phyloP scores from a whole-genome alignment of 1,140 invertebrate genomes.

The Papilio dardanus region DNA sequence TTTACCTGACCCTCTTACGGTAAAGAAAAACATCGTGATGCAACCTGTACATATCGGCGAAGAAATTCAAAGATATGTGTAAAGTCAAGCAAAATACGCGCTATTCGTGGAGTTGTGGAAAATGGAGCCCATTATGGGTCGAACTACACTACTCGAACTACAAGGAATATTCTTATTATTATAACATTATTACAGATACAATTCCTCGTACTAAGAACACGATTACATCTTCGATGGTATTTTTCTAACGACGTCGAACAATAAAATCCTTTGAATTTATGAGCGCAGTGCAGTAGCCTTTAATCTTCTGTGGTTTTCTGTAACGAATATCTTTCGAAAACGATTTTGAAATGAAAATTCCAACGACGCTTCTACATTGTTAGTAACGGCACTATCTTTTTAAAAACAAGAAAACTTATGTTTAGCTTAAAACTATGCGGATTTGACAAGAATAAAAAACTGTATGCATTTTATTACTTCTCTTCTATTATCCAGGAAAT shows the following conservation, averaged over 20 bases:
- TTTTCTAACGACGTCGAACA: constrained; percentile 3
- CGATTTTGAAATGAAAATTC: constrained; percentile 14
- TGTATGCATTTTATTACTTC: not conserved
- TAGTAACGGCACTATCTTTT: not conserved
- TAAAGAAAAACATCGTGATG: too few relatives aligned
- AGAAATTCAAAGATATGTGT: too few relatives aligned
- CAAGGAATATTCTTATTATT: not conserved
- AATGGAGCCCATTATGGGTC: too few relatives aligned
- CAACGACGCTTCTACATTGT: not conserved
- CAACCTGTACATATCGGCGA: too few relatives aligned
- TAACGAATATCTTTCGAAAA: constrained; percentile 15
- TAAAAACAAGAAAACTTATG: not conserved
- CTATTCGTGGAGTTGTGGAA: too few relatives aligned
- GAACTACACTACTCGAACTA: too few relatives aligned
- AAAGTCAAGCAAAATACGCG: too few relatives aligned
- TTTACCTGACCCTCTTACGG: too few relatives aligned
- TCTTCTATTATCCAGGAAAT: not conserved
- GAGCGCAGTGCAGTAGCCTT: not conserved
- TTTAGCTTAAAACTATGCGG: not conserved
- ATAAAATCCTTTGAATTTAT: constrained; percentile 25
- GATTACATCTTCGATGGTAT: not conserved
- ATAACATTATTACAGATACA: not conserved
- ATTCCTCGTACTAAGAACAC: not conserved
- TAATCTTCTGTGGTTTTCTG: constrained; percentile 12
- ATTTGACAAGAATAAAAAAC: not conserved